Evolutionary conservation across 2,113 vertebrate genomes (phyloP), one percentile per base, ranked within the genome.

Genomic region (Gnathonemus echidnorhynchus): DNA sequence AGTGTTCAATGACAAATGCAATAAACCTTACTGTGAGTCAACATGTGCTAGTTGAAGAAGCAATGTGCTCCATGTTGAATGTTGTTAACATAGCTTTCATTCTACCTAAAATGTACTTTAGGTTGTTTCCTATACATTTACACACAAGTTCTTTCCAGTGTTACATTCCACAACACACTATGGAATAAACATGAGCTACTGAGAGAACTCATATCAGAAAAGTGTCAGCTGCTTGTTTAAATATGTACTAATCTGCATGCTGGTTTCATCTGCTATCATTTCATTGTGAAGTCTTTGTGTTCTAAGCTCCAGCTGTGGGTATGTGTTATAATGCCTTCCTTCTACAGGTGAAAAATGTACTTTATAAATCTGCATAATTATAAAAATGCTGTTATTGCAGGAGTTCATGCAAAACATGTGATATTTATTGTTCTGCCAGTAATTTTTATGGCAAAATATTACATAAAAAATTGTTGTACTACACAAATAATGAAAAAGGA

Each of bases 241-340:
- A 83, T 90, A 88, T 91, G 92, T 91, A 95, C 95, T 96, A 96
- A 97, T 95, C 91, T 91, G 96, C 96, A 96, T 95, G 95, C 91
- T 48, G 87, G 70, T 93, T 89, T 92, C 85, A 87, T 89, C 42
- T 93, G 88, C n/a, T 87, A 15, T 87, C 45, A 46, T 19, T 53
- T 74, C 27, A 92, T 90, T 92, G 62, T 89, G 74, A 56, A 56
- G 46, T 91, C 49, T 74, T 90, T 91, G 74, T 83, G 39, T 83
- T 45, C 2, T 83, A 83, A 83, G 31, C 77, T 42, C 17, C 77
- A 46, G 35, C 42, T 46, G 42, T 85, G 21, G n/a, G 83, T 85
- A n/a, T 85, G 42, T 85, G 3, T 85, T 46, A 85, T 46, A 48
- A 46, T 48, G 3, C 39, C 42, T 85, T 45, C 21, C 15, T 85